These are phyloP conservation scores for Lithodes maja DNA, from an alignment of 2,888 invertebrate species.

Conservation along the genomic window DNA sequence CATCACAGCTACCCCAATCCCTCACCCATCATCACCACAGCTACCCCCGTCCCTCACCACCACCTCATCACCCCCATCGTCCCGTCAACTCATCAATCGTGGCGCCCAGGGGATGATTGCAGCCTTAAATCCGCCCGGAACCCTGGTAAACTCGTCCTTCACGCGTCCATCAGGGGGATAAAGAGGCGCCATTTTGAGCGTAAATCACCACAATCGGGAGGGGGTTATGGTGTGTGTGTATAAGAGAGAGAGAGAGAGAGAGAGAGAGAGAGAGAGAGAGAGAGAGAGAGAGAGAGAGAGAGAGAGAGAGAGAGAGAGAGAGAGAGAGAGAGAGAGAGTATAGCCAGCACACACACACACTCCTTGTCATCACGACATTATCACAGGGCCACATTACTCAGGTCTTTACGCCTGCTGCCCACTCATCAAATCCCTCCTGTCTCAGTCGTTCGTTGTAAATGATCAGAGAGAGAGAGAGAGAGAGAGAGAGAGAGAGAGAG, in stretches of 20 bases:
- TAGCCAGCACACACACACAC: too few relatives aligned
- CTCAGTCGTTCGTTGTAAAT: too few relatives aligned
- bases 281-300: not conserved
- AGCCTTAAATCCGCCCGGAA: not conserved
- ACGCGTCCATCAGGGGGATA: constrained; percentile 6
- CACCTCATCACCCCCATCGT: not conserved
- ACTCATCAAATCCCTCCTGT: too few relatives aligned
- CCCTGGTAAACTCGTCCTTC: not conserved
- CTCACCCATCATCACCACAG: not conserved
- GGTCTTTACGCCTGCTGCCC: too few relatives aligned
- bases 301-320: too few relatives aligned
- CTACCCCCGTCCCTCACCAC: not conserved
- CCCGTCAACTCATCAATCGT: not conserved
- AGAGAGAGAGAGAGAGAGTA: too few relatives aligned
- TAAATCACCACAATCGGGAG: constrained; percentile 6
- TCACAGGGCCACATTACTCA: too few relatives aligned
- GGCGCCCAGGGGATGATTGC: not conserved
- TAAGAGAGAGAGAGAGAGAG: not conserved
- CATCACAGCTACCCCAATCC: not conserved
- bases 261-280: not conserved
- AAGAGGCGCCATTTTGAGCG: constrained; percentile 17
- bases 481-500: too few relatives aligned
- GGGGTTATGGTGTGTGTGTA: not conserved
- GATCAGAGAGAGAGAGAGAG: too few relatives aligned
- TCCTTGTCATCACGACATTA: too few relatives aligned